phyloP scores from a whole-genome alignment of 2,797 vertebrate genomes.

The Hydrocynus forskahlii region DNA sequence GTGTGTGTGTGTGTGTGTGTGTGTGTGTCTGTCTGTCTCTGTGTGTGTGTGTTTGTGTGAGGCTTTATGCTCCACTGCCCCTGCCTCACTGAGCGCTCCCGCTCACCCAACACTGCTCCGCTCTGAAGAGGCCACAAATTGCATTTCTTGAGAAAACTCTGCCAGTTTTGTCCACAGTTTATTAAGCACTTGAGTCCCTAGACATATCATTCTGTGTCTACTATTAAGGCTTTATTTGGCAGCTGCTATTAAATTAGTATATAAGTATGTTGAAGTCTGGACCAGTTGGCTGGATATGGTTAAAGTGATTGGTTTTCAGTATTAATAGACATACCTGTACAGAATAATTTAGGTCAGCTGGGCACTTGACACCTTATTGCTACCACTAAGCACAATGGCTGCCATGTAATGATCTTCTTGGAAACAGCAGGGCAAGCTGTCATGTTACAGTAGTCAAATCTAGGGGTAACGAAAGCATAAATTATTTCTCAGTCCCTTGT shows the following conservation, averaged over 20 bases:
- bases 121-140: background rate
- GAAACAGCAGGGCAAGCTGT: too few relatives aligned
- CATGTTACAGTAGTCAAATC: too few relatives aligned
- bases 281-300: too few relatives aligned
- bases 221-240: background rate
- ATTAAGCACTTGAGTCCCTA: background rate
- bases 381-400: too few relatives aligned
- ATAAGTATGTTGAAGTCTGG: background rate
- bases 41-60: conserved; percentile 70
- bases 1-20: conserved; percentile 72
- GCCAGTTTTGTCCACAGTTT: background rate
- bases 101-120: background rate
- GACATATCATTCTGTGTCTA: background rate
- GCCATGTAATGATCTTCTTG: too few relatives aligned
- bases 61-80: background rate
- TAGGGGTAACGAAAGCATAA: too few relatives aligned
- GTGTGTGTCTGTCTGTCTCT: conserved; percentile 77
- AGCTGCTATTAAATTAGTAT: background rate
- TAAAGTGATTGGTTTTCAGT: too few relatives aligned
- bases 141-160: background rate
- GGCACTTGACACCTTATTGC: too few relatives aligned
- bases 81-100: background rate
- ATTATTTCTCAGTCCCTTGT: too few relatives aligned
- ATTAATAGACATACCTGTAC: too few relatives aligned
- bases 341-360: too few relatives aligned